Evolutionary conservation across 2,797 vertebrate genomes (phyloP).

Genomic region (Sebastes steindachneri): DNA sequence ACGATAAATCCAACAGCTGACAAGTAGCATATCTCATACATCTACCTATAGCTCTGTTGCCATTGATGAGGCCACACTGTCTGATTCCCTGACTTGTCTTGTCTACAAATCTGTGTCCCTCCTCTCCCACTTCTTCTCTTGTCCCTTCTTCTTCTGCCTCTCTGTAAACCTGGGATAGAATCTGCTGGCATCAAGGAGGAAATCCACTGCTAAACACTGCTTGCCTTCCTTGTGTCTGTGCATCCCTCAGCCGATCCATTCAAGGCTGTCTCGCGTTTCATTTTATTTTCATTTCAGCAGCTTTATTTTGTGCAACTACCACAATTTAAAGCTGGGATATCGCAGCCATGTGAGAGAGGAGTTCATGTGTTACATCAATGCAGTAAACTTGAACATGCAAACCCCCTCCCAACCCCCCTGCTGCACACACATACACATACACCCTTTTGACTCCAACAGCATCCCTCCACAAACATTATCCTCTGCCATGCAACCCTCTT

Average conservation of each 20-base stretch:
- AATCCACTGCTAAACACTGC: conserved; percentile 37
- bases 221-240: conserved; percentile 18
- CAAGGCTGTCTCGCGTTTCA: background rate
- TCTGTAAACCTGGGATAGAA: conserved; percentile 14
- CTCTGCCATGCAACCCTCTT: conserved; percentile 26
- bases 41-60: conserved; percentile 11
- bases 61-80: background rate
- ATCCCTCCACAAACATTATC: conserved; percentile 34
- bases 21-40: background rate
- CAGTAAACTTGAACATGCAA: conserved; percentile 76
- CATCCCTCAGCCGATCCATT: conserved; percentile 23
- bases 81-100: background rate
- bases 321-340: background rate
- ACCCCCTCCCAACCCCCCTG: conserved; percentile 18
- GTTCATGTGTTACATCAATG: conserved; percentile 59
- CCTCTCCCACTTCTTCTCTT: background rate
- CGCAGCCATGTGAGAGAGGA: conserved; percentile 30
- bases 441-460: conserved; percentile 36
- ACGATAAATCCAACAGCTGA: conserved; percentile 27
- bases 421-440: conserved; percentile 11
- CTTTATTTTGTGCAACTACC: conserved; percentile 20
- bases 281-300: background rate
- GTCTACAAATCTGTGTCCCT: background rate
- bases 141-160: conserved; percentile 6
- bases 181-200: conserved; percentile 38